Evolutionary conservation across 2,888 invertebrate genomes (phyloP), one percentile per base, ranked within the genome.

Genomic region (Caenorhabditis sp.): DNA sequence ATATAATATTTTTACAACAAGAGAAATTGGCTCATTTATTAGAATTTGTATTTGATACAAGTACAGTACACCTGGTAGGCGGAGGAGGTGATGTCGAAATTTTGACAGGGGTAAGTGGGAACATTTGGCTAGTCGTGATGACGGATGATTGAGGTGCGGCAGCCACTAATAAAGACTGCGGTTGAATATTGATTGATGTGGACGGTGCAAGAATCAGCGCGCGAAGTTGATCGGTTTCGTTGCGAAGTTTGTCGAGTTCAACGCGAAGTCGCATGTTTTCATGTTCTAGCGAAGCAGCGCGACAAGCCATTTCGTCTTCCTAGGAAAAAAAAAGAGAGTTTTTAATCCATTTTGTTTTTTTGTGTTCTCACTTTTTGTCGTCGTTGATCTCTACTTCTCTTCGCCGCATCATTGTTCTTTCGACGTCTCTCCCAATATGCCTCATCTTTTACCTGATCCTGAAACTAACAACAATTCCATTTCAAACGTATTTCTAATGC

Each of bases 331-430:
- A 50, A 50, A 50, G 8, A 5, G 51, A n/a, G 51, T 14, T 51
- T 51, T 51, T n/a, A 10, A 14, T 37, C 8, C 8, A 37, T 10
- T 37, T 37, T 37, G 8, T 10, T 37, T 37, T 37, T 37, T 37
- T 37, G 10, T 8, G 37, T 37, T 21, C 53, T 23, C 19, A 69
- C 73, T 53, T 80, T 80, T 55, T 93, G 92, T 81, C 95, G 91
- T 70, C 97, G 90, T 0, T 94, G 92, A 86, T 97, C 96, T 2
- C 97, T 91, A 0, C 95, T 95, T 82, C 95, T 91, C 88, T 97
- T 97, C 0, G 97, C 97, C 0, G 97, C 96, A 76, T 93, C 93
- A 88, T 97, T 97, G 88, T 97, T 97, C 87, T 94, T 94, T 80
- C 93, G 91, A 12, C 96, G 90, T 64, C 95, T 91, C 83, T 94